Evolutionary conservation across 2,888 invertebrate species (phyloP).

Genomic region (Drosophila affinis): DNA sequence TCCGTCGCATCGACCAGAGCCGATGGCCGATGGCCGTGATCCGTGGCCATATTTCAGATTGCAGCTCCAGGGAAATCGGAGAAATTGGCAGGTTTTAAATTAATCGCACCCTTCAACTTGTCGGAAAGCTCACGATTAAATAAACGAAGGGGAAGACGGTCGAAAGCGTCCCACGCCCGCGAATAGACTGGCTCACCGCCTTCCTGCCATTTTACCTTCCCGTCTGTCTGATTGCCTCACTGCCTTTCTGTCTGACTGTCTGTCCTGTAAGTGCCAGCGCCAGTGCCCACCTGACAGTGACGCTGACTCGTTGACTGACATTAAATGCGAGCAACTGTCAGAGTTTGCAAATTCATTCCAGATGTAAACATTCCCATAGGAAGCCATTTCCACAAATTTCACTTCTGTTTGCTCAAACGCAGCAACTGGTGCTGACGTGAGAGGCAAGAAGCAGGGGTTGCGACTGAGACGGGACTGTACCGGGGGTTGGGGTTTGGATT

Average conservation of each 20-base stretch:
- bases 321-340: conserved; percentile 74
- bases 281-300: conserved; percentile 57
- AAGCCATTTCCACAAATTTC: conserved; percentile 71
- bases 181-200: conserved; percentile 31
- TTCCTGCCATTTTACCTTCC: conserved; percentile 9
- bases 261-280: conserved; percentile 14
- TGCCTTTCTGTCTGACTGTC: conserved; percentile 7
- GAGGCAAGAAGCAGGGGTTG: not conserved
- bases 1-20: not conserved
- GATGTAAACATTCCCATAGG: conserved; percentile 75
- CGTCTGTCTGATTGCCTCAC: conserved; percentile 8
- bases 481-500: not conserved
- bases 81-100: conserved; percentile 65
- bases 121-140: conserved; percentile 62
- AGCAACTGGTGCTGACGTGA: conserved; percentile 66
- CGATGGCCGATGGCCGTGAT: not conserved
- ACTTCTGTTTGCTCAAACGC: conserved; percentile 70
- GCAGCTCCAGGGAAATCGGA: conserved; percentile 24
- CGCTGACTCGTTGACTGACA: conserved; percentile 71
- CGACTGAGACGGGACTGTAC: not conserved
- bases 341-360: conserved; percentile 73
- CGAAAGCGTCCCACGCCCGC: conserved; percentile 26
- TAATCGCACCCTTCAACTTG: conserved; percentile 64
- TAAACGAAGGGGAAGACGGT: conserved; percentile 55
- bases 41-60: conserved; percentile 17